These are phyloP conservation scores for Thalassoma bifasciatum DNA, from an alignment of 2,113 vertebrate genomes.

Conservation along the genomic window DNA sequence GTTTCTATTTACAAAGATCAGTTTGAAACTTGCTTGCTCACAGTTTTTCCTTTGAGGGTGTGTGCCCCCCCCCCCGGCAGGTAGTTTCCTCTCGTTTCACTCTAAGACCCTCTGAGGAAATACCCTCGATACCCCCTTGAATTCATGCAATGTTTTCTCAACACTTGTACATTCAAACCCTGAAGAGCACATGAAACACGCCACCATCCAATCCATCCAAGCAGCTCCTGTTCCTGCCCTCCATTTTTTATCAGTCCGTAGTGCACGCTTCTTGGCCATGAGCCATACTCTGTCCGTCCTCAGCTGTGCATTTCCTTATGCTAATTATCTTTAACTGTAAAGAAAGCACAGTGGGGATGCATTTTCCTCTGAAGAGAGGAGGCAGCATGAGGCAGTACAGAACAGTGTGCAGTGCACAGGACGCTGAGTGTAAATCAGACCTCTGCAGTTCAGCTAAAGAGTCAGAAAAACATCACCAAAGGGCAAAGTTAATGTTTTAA, in stretches of 20 bases:
- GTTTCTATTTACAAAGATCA: background rate
- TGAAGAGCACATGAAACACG: background rate
- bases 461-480: background rate
- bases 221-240: constrained; percentile 18
- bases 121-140: background rate
- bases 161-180: constrained; percentile 1
- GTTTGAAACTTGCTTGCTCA: background rate
- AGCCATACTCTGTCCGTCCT: constrained; percentile 47
- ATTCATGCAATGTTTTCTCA: background rate
- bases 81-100: background rate
- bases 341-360: constrained; percentile 19
- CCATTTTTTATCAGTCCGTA: constrained; percentile 6
- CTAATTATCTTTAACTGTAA: constrained; percentile 43
- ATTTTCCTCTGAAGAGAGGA: constrained; percentile 24
- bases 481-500: background rate
- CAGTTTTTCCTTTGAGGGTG: background rate
- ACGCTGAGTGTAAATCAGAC: background rate
- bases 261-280: constrained; percentile 30
- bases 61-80: too few relatives aligned
- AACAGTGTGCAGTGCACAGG: background rate
- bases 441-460: background rate
- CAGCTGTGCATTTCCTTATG: constrained; percentile 43
- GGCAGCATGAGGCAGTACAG: background rate
- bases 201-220: constrained; percentile 31
- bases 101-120: background rate